Conservation (phyloP, 2,888 invertebrate species). For the Drosophila melanosoma region DNA sequence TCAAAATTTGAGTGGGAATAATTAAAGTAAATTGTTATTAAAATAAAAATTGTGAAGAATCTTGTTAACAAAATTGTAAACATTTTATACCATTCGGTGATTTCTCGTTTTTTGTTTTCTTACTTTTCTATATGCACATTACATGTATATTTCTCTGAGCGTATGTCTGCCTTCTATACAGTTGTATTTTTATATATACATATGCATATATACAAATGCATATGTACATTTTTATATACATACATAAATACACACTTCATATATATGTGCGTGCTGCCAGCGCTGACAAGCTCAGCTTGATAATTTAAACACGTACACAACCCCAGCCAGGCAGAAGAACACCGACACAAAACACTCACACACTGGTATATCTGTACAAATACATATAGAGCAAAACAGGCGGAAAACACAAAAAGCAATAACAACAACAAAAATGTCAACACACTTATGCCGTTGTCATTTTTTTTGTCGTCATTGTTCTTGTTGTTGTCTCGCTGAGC, state of each 20-base stretch:
- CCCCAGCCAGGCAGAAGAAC: constrained; percentile 40
- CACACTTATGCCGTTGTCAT: constrained; percentile 64
- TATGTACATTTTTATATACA: constrained; percentile 40
- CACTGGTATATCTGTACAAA: constrained; percentile 11
- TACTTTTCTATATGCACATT: background rate
- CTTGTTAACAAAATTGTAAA: background rate
- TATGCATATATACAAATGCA: constrained; percentile 10
- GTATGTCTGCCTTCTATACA: constrained; percentile 18
- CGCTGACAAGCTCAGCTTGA: constrained; percentile 76
- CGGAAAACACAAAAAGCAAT: constrained; percentile 52
- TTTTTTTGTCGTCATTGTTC: constrained; percentile 49
- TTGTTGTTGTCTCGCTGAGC: constrained; percentile 31
- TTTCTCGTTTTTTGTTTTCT: background rate
- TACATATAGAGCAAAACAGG: constrained; percentile 77
- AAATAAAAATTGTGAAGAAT: background rate
- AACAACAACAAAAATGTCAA: constrained; percentile 70
- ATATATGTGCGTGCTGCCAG: constrained; percentile 62
- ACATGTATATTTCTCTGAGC: constrained; percentile 25
- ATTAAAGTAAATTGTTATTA: background rate
- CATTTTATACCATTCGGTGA: background rate
- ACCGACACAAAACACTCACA: constrained; percentile 15
- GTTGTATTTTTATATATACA: constrained; percentile 23
- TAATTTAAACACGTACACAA: constrained; percentile 76
- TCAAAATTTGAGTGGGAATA: background rate
- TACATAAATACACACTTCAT: constrained; percentile 6